These are phyloP conservation scores for Sphaeramia orbicularis DNA, from an alignment of 2,797 vertebrate genomes.

Conservation along the genomic window DNA sequence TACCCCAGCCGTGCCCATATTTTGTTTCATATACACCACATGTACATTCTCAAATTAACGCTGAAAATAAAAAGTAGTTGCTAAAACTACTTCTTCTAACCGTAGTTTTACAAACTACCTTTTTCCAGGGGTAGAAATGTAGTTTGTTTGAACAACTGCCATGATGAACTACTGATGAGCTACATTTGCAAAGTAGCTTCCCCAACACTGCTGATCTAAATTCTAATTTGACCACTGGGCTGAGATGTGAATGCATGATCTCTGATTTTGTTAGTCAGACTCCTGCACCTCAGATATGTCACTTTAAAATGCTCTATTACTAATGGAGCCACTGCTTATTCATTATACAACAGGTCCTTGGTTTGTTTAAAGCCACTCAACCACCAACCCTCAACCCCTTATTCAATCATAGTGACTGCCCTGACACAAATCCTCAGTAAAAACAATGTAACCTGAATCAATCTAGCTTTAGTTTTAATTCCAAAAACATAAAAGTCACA, in stretches of 20 bases:
- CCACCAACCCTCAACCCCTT: slow-evolving; percentile 3
- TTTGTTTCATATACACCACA: too few relatives aligned
- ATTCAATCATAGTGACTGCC: slow-evolving; percentile 26
- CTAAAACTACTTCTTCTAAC: too few relatives aligned
- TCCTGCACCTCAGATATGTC: slow-evolving; percentile 19
- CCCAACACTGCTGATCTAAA: too few relatives aligned
- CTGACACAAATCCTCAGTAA: slow-evolving; percentile 20
- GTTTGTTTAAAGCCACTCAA: slow-evolving; percentile 21
- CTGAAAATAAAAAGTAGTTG: too few relatives aligned
- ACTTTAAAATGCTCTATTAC: slow-evolving; percentile 26
- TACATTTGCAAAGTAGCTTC: too few relatives aligned
- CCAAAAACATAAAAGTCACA: slow-evolving; percentile 29
- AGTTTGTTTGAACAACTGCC: too few relatives aligned
- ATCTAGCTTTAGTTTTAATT: slow-evolving; percentile 6
- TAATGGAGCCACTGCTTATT: slow-evolving; percentile 9
- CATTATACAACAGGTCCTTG: slow-evolving; percentile 3
- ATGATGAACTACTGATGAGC: too few relatives aligned
- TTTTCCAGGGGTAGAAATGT: too few relatives aligned
- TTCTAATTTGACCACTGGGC: too few relatives aligned
- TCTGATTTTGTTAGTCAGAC: slow-evolving; percentile 2
- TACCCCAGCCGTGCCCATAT: too few relatives aligned
- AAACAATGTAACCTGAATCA: not conserved
- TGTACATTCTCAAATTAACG: too few relatives aligned
- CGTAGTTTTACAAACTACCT: too few relatives aligned
- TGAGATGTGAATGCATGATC: not conserved